Base-by-base conservation (phyloP, 2,113 vertebrate genomes). In the Misgurnus anguillicaudatus region DNA sequence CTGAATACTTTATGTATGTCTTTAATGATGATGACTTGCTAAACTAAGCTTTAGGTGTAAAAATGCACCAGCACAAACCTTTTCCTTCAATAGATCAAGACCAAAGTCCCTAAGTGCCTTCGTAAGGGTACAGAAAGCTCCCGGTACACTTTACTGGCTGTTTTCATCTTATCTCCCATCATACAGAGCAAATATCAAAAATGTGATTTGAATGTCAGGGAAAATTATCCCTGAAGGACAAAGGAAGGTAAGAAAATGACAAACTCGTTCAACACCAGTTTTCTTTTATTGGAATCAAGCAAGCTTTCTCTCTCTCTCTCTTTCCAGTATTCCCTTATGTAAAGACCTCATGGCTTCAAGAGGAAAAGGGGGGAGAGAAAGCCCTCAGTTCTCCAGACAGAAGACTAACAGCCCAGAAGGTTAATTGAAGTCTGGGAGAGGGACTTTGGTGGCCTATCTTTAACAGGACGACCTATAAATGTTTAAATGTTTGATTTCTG, bases 101-200 rank as follows among this genome's bases (percentile, higher is more conserved):
- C 87, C 87, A 85, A 86, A 87, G 81, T 85, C 84, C 77, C 82
- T 80, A 85, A 82, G 87, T 41, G 85, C 14, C 82, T 86, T 87
- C 86, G 60, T 39, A 86, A 89, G 87, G 88, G 81, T 82, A 3
- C 13, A 72, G 60, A 82, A 78, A 14, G 83, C 72, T 83, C 83
- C 62, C 83, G 77, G 89, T 87, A 86, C 84, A 88, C 90, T 88
- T 88, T 87, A 16, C 65, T 79, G 87, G 89, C 90, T 85, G 82
- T 85, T 91, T 86, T 85, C 82, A 86, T 83, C 90, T 86, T 88
- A 85, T 90, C 91, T 92, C 85, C 90, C 87, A 91, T 92, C 90
- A 92, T 92, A 91, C 87, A 91, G 88, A 92, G 92, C 89, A 94
- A 94, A 94, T 93, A 94, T 92, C 90, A 92, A 90, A 94, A 93